Evolutionary conservation across 1,140 invertebrate genomes (phyloP).

Genomic region (Neodiprion lecontei): DNA sequence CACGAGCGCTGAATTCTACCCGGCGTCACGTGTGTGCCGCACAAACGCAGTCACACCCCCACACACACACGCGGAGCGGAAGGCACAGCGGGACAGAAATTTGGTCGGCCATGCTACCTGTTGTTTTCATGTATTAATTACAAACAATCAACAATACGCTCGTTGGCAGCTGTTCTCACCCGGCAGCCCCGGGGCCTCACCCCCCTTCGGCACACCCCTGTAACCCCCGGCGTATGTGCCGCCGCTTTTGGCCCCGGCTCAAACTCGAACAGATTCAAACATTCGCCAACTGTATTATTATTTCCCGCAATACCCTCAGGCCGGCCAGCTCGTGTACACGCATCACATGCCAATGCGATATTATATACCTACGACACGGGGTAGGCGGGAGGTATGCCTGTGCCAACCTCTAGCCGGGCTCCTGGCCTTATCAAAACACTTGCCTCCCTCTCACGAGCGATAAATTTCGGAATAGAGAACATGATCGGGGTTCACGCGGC

Average conservation of each 20-base stretch:
- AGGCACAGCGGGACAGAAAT: background rate
- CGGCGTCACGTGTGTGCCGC: too few relatives aligned
- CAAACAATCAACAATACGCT: conserved; percentile 2
- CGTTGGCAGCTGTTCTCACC: background rate
- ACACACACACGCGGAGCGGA: background rate
- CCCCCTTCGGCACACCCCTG: too few relatives aligned
- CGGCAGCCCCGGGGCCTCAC: background rate
- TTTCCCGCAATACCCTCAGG: background rate
- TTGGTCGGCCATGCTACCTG: background rate
- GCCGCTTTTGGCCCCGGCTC: background rate
- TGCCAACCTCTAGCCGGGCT: too few relatives aligned
- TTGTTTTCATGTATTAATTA: background rate
- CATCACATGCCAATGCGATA: background rate
- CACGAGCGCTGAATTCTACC: too few relatives aligned
- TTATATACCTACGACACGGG: background rate
- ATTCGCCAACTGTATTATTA: background rate
- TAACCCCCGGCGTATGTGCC: background rate
- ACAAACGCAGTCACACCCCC: too few relatives aligned
- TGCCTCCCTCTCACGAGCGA: too few relatives aligned
- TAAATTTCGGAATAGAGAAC: too few relatives aligned
- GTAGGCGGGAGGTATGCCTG: too few relatives aligned
- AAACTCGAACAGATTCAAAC: conserved; percentile 1
- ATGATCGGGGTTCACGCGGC: too few relatives aligned
- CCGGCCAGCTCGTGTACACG: background rate
- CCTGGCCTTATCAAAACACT: too few relatives aligned